A percentile compares a stretch with the other conserved stretches of the same genome.
Conservation (phyloP, 92 coral and sea anemone species). For the Palythoa grandis region DNA sequence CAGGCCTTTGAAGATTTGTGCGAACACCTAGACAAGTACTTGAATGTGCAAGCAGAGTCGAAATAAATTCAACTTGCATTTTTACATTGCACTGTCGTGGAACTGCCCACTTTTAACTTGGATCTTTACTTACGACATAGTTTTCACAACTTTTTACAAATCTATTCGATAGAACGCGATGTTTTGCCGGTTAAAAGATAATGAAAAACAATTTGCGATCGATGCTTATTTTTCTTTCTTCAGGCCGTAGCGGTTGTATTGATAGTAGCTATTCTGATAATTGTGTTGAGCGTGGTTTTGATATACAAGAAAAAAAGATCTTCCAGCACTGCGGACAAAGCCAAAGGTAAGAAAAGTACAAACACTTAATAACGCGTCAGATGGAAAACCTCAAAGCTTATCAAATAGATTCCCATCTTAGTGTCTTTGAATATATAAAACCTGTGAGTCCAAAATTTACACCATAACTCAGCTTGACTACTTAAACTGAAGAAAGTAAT, state of each 20-base stretch:
- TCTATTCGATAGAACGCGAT: no score
- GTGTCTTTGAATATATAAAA: no score
- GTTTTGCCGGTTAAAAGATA: background rate
- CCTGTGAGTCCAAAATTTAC: no score
- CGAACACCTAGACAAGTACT: no score
- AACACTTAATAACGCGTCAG: background rate
- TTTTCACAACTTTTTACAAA: no score
- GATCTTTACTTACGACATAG: no score
- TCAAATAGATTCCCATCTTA: background rate
- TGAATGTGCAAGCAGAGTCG: no score
- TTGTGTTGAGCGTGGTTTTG: constrained; percentile 12
- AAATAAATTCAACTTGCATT: background rate
- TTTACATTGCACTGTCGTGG: background rate
- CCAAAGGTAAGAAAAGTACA: background rate
- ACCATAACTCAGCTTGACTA: no score
- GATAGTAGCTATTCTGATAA: constrained; percentile 2
- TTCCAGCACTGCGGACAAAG: background rate
- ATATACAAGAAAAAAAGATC: background rate
- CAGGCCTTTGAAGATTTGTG: no score
- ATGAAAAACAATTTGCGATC: background rate
- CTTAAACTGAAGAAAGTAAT: no score
- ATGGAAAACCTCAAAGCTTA: background rate
- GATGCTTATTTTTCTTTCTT: background rate
- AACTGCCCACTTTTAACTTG: background rate
- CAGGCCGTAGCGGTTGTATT: background rate